Base-by-base conservation (phyloP, 2,797 vertebrate genomes). In the Pseudomugil tenellus region DNA sequence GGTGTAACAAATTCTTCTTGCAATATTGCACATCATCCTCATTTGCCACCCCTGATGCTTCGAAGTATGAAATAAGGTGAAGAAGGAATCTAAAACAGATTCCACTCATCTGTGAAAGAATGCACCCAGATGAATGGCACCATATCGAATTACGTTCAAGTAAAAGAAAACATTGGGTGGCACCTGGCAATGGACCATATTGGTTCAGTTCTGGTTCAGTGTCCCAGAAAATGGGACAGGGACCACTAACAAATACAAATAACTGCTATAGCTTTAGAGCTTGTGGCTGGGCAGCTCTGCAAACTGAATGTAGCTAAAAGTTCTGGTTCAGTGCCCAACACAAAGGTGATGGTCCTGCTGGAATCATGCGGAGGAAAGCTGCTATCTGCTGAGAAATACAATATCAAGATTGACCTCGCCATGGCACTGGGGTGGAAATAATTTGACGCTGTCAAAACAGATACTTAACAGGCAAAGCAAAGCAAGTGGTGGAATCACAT, bases 201-300 rank as follows among this genome's bases (percentile, higher is more conserved):
- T 91, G 85, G 90, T 84, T 91, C 81, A 76, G 91, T 90, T 91
- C 89, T 86, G 85, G 87, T 85, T 92, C 90, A 92, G 57, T 83
- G 87, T 90, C 76, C 86, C 87, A 89, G 89, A 91, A 92, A 93
- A 92, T 92, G 79, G 87, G 80, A 87, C 88, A 90, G 81, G 64
- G 81, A 80, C 76, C 61, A 67, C 83, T 87, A 91, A 90, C 86
- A 88, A 92, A 92, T 77, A 90, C 79, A 91, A 91, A 90, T 80
- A 86, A 67, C 54, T 64, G 68, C 63, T 82, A 65, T 88, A 82
- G 79, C 84, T 86, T 87, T 64, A 67, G 83, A 80, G 87, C 79
- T 79, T 76, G 80, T 49, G 69, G 73, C 83, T 82, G 81, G 80
- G 77, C 80, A 70, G 84, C 72, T 85, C 84, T 80, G 85, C 65